Base-by-base conservation (phyloP, 2,797 vertebrate genomes). In the Tiaroga cobitis region DNA sequence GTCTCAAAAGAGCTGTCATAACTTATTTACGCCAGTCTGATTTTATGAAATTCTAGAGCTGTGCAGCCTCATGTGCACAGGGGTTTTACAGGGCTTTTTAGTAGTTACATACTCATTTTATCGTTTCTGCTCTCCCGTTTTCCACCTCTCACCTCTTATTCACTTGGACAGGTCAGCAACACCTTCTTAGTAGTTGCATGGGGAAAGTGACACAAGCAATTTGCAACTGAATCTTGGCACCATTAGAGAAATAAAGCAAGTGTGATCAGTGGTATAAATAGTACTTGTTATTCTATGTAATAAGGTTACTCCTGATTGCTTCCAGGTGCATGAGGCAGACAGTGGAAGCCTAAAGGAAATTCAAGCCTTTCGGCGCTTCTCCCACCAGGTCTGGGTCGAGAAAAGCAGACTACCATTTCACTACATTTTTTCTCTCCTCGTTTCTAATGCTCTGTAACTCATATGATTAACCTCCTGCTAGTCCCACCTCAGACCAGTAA, bases 301-400 rank as follows among this genome's bases (percentile, higher is more conserved):
- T 87, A 85, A 63, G 80, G 80, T 88, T 89, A 75, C 88, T 80
- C 41, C 24, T 67, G 81, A 90, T 88, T 87, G 87, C 70, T 88
- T 90, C 83, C 89, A 91, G 87, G 88, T 89, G 88, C 81, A 81
- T 3, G 26, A 72, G n/a, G 81, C 83, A 79, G 88, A 86, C 84
- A 81, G 81, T 67, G 51, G 61, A 81, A 86, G 65, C 87, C 84
- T 61, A 18, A 61, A 34, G 61, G 87, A 82, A 88, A 90, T 85
- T 68, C 87, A 77, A 85, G 46, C 82, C 82, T 67, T 72, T 56
- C 69, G 19, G 46, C 75, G 59, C 85, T 82, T 84, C 80, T 86
- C 85, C 83, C 74, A 79, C 49, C 70, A 56, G 76, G 13, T 13
- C 41, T 82, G 19, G n/a, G 29, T 85, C 18, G 83, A 89, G 80